Evolutionary conservation across 2,113 vertebrate species (phyloP).

Genomic region (Misgurnus mizolepis): DNA sequence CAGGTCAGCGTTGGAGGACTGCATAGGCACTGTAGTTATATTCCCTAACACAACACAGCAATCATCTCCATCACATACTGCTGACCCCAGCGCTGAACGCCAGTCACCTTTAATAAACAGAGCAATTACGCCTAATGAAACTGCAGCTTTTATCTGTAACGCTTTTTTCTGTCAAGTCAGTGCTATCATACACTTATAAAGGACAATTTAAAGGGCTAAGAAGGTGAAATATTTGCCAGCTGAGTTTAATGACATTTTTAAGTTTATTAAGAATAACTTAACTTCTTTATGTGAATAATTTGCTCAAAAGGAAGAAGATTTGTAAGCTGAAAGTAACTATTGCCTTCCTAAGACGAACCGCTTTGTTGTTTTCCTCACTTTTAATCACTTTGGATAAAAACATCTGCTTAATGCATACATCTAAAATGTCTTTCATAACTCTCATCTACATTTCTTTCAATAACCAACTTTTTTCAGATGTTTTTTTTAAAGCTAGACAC

Average conservation of each 20-base stretch:
- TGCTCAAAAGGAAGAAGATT: no score
- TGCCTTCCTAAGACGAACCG: no score
- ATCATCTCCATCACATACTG: slow-evolving; percentile 69
- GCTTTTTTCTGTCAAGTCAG: slow-evolving; percentile 50
- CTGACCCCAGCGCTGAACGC: slow-evolving; percentile 43
- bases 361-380: no score
- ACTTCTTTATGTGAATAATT: no score
- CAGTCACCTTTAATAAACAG: slow-evolving; percentile 72
- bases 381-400: no score
- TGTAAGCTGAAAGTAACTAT: no score
- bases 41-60: slow-evolving; percentile 49
- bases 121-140: slow-evolving; percentile 77
- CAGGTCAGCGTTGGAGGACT: slow-evolving; percentile 57
- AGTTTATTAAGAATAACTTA: not conserved
- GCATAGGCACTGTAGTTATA: slow-evolving; percentile 64
- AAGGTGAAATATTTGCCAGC: not conserved
- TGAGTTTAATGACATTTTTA: not conserved
- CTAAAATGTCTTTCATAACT: no score
- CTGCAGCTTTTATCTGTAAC: slow-evolving; percentile 64
- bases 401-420: no score
- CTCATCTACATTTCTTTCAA: no score
- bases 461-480: no score
- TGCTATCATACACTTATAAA: slow-evolving; percentile 46
- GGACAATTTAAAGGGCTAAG: slow-evolving; percentile 10
- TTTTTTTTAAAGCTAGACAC: no score